Percentiles rank a stretch among this genome's conserved stretches.
Conservation (phyloP, 2,113 vertebrate genomes). For the Oceanites oceanicus region DNA sequence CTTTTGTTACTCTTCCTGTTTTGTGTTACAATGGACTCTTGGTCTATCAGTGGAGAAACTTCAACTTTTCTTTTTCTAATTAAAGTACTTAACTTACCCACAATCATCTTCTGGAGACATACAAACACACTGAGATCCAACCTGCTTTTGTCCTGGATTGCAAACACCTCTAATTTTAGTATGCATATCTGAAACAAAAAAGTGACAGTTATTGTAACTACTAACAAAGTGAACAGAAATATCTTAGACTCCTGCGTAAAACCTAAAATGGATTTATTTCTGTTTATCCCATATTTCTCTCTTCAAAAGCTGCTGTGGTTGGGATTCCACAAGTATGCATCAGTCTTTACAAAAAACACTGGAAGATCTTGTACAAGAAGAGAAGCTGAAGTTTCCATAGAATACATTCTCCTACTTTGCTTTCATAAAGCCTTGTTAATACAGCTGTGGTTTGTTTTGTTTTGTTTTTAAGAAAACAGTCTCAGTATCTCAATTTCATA, state of each 20-base stretch:
- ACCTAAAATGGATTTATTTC: background rate
- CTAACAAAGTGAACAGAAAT: background rate
- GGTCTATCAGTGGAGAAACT: background rate
- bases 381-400: background rate
- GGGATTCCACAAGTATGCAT: background rate
- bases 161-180: conserved; percentile 71
- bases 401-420: background rate
- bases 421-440: background rate
- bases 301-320: background rate
- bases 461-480: background rate
- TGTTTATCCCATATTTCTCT: background rate
- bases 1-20: background rate
- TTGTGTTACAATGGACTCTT: background rate
- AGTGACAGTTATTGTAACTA: background rate
- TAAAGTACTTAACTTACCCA: conserved; percentile 68
- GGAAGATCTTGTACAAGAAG: background rate
- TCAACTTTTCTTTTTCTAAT: background rate
- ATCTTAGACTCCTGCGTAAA: background rate
- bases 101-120: conserved; percentile 82
- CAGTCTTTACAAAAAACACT: background rate
- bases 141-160: conserved; percentile 75
- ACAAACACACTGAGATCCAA: conserved; percentile 80
- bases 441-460: background rate
- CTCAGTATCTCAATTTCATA: background rate
- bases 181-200: conserved; percentile 53